A percentile compares a stretch with the other conserved stretches of the same genome.
phyloP scores from a whole-genome alignment of 1,140 invertebrate species.

The Heterodera schachtii region DNA sequence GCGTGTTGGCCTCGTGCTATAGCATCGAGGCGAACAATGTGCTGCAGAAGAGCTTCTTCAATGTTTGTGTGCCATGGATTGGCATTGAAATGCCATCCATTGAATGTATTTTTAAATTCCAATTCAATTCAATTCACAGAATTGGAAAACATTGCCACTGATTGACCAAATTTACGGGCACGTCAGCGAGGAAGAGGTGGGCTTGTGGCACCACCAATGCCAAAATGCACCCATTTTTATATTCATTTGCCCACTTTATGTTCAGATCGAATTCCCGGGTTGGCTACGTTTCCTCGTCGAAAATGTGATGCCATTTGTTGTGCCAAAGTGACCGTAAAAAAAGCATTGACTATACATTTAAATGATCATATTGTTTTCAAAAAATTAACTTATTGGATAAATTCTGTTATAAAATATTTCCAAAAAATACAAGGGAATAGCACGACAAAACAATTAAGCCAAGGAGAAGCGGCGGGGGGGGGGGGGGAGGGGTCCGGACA shows the following conservation, averaged over 20 bases:
- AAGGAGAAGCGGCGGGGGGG: too few species aligned
- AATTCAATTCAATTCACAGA: background rate
- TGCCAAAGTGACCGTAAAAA: background rate
- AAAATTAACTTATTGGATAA: too few species aligned
- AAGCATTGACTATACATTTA: too few species aligned
- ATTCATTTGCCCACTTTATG: too few species aligned
- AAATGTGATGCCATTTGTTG: constrained; percentile 11
- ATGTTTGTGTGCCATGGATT: constrained; percentile 7
- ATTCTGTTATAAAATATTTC: too few species aligned
- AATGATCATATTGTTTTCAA: too few species aligned
- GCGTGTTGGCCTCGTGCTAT: constrained; percentile 47
- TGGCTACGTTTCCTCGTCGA: constrained; percentile 2
- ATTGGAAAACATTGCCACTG: background rate
- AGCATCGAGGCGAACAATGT: constrained; percentile 36
- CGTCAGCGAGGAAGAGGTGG: background rate
- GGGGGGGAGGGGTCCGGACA: too few species aligned
- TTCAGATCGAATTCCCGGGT: constrained; percentile 3
- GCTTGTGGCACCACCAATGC: background rate
- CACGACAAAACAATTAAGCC: too few species aligned
- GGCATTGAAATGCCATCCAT: background rate
- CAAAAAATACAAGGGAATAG: too few species aligned
- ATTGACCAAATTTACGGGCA: background rate
- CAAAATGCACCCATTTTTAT: too few species aligned
- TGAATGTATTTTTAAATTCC: too few species aligned
- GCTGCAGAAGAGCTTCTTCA: constrained; percentile 40